Evolutionary conservation across 2,888 invertebrate species (phyloP), one percentile per base, ranked within the genome.

Genomic region (Amiota communis): DNA sequence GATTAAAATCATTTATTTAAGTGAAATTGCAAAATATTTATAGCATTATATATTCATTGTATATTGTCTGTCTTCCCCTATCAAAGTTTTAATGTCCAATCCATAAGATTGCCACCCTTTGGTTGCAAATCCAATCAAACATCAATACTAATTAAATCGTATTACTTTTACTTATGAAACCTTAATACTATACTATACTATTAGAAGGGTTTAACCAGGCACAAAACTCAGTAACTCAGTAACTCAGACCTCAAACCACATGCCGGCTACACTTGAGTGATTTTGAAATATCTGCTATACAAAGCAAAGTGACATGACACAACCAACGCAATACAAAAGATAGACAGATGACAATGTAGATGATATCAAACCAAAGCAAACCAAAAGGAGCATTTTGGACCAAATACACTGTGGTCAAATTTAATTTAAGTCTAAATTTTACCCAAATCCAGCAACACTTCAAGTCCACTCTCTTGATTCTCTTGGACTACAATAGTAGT

Each of bases 371-470:
- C 20, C 20, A 12, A 59, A 17, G 1, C 20, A 59, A 20, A 59
- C n/a, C 12, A 3, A n/a, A n/a, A 51, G 46, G 12, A 36, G 13
- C 6, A 46, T 17, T 36, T 36, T 63, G n/a, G 23, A 36, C 47
- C 49, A 67, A 53, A 68, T 68, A 68, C 53, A 51, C 84, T 84
- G 83, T 81, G 84, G 84, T 82, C 79, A 80, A 84, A 82, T 84
- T 85, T 84, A 84, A 85, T 84, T 85, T 82, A 82, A 84, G 84
- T 68, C 36, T 12, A 68, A 68, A 68, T 51, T 68, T 53, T 2
- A 17, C 3, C 51, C 53, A 53, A n/a, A 68, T 53, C 23, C 36
- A 36, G 65, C 20, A 67, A 65, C 47, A 57, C 53, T 71, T 51
- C 61, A 71, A 36, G 65, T 72, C 36, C 69, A 23, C 23, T 51